These are phyloP conservation scores for Habropoda laboriosa DNA, from an alignment of 1,140 invertebrate species.

Conservation along the genomic window DNA sequence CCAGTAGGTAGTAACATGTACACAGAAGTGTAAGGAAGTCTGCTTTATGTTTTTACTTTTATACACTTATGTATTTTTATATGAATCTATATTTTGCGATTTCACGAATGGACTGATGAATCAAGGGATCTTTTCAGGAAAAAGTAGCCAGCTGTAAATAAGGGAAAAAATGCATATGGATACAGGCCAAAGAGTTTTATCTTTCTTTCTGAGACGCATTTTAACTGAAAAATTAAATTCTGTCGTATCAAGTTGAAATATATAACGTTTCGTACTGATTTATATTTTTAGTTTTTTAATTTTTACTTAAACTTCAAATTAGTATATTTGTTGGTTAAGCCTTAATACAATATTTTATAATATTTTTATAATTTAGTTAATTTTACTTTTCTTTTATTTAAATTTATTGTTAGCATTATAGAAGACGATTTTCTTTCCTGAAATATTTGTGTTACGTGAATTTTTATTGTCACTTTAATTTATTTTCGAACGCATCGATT, in stretches of 20 bases:
- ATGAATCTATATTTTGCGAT: neutral
- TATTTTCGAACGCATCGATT: too few species aligned
- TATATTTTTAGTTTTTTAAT: too few species aligned
- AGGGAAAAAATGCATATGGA: neutral
- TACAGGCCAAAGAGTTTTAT: neutral
- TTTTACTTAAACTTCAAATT: too few species aligned
- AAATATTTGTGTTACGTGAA: too few species aligned
- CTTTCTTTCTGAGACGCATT: neutral
- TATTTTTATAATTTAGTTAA: too few species aligned
- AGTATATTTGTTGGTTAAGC: too few species aligned
- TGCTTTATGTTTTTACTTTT: neutral
- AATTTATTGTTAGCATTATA: too few species aligned
- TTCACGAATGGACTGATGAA: neutral
- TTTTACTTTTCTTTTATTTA: too few species aligned
- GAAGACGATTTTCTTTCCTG: too few species aligned
- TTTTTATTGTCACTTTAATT: too few species aligned
- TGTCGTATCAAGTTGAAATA: neutral
- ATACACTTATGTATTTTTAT: neutral
- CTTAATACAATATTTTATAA: too few species aligned
- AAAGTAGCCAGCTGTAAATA: conserved; percentile 3
- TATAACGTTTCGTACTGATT: too few species aligned
- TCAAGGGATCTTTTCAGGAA: conserved; percentile 20
- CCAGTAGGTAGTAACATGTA: conserved; percentile 31
- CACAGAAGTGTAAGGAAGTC: conserved; percentile 10
- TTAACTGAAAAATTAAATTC: neutral